A percentile compares a stretch with the other conserved stretches of the same genome.
Conservation (phyloP, 2,888 invertebrate genomes). For the Nemoura dubitans region DNA sequence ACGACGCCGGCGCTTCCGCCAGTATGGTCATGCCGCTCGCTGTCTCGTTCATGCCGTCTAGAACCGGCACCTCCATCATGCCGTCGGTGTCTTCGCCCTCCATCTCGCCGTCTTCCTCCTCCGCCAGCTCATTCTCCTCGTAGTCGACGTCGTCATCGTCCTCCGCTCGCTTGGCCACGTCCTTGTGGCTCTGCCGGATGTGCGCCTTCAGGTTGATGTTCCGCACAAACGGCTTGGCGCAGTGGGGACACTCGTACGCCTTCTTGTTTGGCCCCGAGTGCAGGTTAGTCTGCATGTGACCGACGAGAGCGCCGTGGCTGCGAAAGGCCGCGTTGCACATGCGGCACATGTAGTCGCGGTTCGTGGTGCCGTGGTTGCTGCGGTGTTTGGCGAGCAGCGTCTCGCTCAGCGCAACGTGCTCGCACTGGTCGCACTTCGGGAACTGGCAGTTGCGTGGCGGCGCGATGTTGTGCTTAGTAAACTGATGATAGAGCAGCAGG, state of each 20-base stretch:
- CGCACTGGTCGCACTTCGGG: slow-evolving; percentile 81
- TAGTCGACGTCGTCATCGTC: slow-evolving; percentile 63
- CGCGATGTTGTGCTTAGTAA: slow-evolving; percentile 78
- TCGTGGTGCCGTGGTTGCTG: slow-evolving; percentile 63
- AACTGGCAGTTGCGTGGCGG: slow-evolving; percentile 76
- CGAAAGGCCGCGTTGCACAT: slow-evolving; percentile 67
- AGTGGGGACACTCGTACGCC: slow-evolving; percentile 73
- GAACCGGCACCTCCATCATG: slow-evolving; percentile 52
- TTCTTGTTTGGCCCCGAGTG: slow-evolving; percentile 55
- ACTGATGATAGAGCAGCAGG: slow-evolving; percentile 79
- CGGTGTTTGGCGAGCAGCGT: slow-evolving; percentile 76
- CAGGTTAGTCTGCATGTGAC: slow-evolving; percentile 65
- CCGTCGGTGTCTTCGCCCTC: slow-evolving; percentile 50
- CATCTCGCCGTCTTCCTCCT: slow-evolving; percentile 63
- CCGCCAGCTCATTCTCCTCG: too few relatives aligned
- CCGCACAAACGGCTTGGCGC: slow-evolving; percentile 76
- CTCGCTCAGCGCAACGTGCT: slow-evolving; percentile 78
- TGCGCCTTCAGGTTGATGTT: slow-evolving; percentile 77
- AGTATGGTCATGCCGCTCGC: slow-evolving; percentile 51
- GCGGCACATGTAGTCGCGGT: slow-evolving; percentile 62
- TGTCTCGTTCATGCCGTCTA: slow-evolving; percentile 48
- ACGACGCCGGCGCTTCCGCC: slow-evolving; percentile 52
- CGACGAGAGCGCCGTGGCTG: slow-evolving; percentile 55
- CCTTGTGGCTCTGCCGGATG: slow-evolving; percentile 72
- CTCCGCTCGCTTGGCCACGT: slow-evolving; percentile 68